These are phyloP conservation scores for Colostygia pectinataria DNA, from an alignment of 2,888 invertebrate genomes.

Conservation along the genomic window DNA sequence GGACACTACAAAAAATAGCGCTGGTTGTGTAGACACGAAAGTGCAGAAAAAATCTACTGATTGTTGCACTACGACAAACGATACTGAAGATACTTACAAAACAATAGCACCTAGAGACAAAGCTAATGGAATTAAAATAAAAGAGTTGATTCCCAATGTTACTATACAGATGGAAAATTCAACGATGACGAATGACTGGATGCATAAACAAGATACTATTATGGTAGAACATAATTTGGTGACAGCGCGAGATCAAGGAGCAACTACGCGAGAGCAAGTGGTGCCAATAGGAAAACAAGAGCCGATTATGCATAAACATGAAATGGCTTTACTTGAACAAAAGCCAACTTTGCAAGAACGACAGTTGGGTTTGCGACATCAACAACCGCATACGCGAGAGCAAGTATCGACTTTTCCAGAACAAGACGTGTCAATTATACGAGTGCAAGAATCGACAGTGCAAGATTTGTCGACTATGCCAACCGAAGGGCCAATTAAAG, in stretches of 20 bases:
- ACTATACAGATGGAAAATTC: slow-evolving; percentile 16
- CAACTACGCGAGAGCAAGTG: not conserved
- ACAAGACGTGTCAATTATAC: not conserved
- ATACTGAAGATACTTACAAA: slow-evolving; percentile 31
- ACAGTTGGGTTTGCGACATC: not conserved
- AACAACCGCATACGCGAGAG: not conserved
- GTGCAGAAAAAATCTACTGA: slow-evolving; percentile 36
- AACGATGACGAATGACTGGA: not conserved
- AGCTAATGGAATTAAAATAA: slow-evolving; percentile 50
- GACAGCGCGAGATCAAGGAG: not conserved
- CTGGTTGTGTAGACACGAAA: slow-evolving; percentile 42
- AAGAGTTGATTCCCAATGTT: slow-evolving; percentile 14
- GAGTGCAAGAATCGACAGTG: not conserved
- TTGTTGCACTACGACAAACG: slow-evolving; percentile 48
- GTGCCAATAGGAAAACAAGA: not conserved
- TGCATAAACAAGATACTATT: not conserved
- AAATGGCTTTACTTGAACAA: not conserved
- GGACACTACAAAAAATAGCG: slow-evolving; percentile 37
- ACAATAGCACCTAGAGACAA: slow-evolving; percentile 40
- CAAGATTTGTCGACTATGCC: not conserved
- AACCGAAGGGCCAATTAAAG: no score
- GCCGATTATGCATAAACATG: not conserved
- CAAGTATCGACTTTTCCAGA: not conserved
- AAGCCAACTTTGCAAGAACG: not conserved
- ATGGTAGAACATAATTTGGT: not conserved